Percentiles rank a stretch among this genome's conserved stretches.
Conservation (phyloP, 2,797 vertebrate species). For the Chelon auratus region DNA sequence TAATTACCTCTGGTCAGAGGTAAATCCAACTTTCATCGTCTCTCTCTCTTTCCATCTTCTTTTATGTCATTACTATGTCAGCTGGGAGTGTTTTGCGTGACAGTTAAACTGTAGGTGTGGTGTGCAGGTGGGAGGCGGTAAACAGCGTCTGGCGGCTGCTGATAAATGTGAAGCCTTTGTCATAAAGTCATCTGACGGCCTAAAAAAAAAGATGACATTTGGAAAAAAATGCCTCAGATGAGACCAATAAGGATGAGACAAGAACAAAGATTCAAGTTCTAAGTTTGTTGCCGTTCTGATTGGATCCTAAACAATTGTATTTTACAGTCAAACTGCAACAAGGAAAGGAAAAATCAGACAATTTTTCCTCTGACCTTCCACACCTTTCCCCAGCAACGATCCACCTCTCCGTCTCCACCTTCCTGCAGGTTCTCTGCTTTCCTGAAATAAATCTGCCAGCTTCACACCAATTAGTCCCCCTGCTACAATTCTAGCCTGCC, state of each 20-base stretch:
- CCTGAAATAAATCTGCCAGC: constrained; percentile 69
- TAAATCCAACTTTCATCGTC: constrained; percentile 4
- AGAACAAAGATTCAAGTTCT: constrained; percentile 2
- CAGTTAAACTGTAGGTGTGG: constrained; percentile 60
- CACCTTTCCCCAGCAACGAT: background rate
- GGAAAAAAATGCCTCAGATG: background rate
- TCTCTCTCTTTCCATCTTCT: background rate
- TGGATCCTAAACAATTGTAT: no score
- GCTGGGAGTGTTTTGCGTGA: constrained; percentile 47
- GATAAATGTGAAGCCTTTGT: constrained; percentile 49
- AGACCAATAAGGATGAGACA: background rate
- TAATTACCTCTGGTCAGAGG: background rate
- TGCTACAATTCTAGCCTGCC: constrained; percentile 35
- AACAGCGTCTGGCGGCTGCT: constrained; percentile 57
- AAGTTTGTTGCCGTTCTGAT: constrained; percentile 1
- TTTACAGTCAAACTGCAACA: background rate
- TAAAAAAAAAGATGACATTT: constrained; percentile 39
- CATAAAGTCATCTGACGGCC: constrained; percentile 30
- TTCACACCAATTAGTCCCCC: constrained; percentile 32
- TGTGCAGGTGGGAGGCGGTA: constrained; percentile 60
- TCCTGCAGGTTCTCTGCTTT: constrained; percentile 59
- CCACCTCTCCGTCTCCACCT: constrained; percentile 3
- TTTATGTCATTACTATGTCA: constrained; percentile 23
- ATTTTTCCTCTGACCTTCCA: constrained; percentile 1
- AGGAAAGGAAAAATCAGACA: background rate